Percentiles rank a stretch among this genome's conserved stretches.
Conservation (phyloP, 1,140 invertebrate species). For the Drosophila albomicans region DNA sequence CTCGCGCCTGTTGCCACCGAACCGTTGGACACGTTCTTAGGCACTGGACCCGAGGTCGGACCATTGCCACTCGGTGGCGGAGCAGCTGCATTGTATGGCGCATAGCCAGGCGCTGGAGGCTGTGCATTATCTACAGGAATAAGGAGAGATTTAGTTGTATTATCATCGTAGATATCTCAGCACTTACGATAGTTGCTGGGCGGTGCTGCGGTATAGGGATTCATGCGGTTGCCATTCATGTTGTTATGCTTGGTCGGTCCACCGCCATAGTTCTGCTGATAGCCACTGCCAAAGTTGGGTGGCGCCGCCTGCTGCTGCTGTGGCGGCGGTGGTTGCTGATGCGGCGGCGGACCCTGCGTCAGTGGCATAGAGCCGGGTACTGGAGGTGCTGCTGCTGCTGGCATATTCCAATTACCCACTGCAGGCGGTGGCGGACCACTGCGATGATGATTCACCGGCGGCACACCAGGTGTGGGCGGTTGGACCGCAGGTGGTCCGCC, state of each 20-base stretch:
- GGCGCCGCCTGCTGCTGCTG: slow-evolving; percentile 55
- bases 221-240: slow-evolving; percentile 86
- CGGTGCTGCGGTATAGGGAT: slow-evolving; percentile 81
- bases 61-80: slow-evolving; percentile 64
- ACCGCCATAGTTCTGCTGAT: slow-evolving; percentile 91
- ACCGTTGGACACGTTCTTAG: slow-evolving; percentile 61
- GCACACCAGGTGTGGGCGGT: slow-evolving; percentile 60
- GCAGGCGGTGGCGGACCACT: slow-evolving; percentile 77
- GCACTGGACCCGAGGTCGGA: slow-evolving; percentile 39
- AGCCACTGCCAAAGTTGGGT: slow-evolving; percentile 89
- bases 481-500: slow-evolving; percentile 75
- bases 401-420: slow-evolving; percentile 84
- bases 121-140: slow-evolving; percentile 53
- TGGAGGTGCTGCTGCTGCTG: slow-evolving; percentile 70
- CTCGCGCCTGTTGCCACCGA: slow-evolving; percentile 68
- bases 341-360: slow-evolving; percentile 60
- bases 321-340: slow-evolving; percentile 63
- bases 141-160: background rate
- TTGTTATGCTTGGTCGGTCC: slow-evolving; percentile 88
- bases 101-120: slow-evolving; percentile 52
- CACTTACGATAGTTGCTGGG: slow-evolving; percentile 67
- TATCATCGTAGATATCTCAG: background rate
- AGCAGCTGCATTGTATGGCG: slow-evolving; percentile 58
- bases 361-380: slow-evolving; percentile 71
- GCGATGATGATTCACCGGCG: slow-evolving; percentile 72